Evolutionary conservation across 2,888 invertebrate genomes (phyloP).

Genomic region (Platycheirus rosarum): DNA sequence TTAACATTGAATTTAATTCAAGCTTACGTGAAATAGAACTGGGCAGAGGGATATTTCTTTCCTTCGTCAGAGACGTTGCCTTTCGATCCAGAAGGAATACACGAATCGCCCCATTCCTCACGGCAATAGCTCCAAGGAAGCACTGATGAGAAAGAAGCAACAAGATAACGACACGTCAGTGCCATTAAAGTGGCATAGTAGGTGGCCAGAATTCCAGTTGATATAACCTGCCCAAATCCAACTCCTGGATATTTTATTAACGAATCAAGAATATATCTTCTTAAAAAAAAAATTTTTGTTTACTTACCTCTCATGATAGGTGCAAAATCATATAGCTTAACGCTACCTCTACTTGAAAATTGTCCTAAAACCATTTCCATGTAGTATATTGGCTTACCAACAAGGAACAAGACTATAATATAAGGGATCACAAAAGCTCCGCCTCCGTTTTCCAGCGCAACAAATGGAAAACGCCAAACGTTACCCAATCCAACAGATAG

Average conservation of each 20-base stretch:
- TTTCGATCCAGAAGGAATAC: conserved; percentile 78
- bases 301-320: conserved; percentile 87
- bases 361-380: conserved; percentile 89
- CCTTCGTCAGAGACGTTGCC: conserved; percentile 28
- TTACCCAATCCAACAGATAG: conserved; percentile 87
- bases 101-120: conserved; percentile 83
- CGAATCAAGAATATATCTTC: background rate
- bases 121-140: conserved; percentile 87
- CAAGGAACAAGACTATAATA: conserved; percentile 85
- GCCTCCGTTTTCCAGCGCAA: conserved; percentile 87
- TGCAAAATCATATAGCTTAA: conserved; percentile 86
- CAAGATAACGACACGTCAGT: conserved; percentile 85
- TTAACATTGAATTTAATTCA: conserved; percentile 5
- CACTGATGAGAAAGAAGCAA: conserved; percentile 85
- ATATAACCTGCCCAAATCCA: conserved; percentile 85
- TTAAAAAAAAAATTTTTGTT: background rate
- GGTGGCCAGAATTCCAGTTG: conserved; percentile 84
- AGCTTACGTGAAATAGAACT: conserved; percentile 82
- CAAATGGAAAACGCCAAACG: conserved; percentile 87
- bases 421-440: conserved; percentile 88
- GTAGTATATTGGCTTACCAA: conserved; percentile 88
- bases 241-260: conserved; percentile 83
- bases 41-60: conserved; percentile 80
- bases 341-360: conserved; percentile 88
- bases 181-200: conserved; percentile 88